Base-by-base conservation (phyloP, 2,113 vertebrate genomes). In the Lontra canadensis region DNA sequence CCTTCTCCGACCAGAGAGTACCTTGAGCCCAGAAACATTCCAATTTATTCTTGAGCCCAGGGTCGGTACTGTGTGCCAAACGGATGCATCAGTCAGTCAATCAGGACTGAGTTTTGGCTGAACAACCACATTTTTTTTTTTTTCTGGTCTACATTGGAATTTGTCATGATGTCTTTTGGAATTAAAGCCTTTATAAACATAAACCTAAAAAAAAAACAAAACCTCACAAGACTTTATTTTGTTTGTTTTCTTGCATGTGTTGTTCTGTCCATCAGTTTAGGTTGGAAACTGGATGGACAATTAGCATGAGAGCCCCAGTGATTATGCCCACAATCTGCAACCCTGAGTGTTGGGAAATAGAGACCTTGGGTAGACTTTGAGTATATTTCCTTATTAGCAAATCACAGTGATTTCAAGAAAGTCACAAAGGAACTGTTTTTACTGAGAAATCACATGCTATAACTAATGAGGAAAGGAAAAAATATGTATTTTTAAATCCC, bases 351-450 rank as follows among this genome's bases (percentile, higher is more conserved):
- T 95, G 80, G 49, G 71, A 85, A 95, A 93, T 34, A 44, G 71
- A 86, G 49, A 67, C 73, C 26, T 89, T 61, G 78, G 59, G 88
- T 52, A 85, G 92, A 92, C 78, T 86, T 20, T 11, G 79, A 84
- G 69, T 47, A 4, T 52, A 34, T 94, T 95, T 87, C 95, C 95
- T 98, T 94, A 98, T 97, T 96, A 97, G 96, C 96, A 96, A 96
- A 97, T 97, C 90, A 97, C 36, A 87, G 92, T 95, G 92, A 96
- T 95, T 97, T 93, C 80, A 82, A 55, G 83, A 87, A 95, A 96
- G 86, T 96, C 92, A 96, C 95, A 92, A 79, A 98, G 96, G 96
- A 95, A 96, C 96, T 96, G 73, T 89, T 95, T 89, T 94, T 59
- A 85, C 84, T 94, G 87, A 90, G 90, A 96, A 97, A 90, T 88